Conservation (phyloP, 2,797 vertebrate genomes). For the Sciurus vulgaris region DNA sequence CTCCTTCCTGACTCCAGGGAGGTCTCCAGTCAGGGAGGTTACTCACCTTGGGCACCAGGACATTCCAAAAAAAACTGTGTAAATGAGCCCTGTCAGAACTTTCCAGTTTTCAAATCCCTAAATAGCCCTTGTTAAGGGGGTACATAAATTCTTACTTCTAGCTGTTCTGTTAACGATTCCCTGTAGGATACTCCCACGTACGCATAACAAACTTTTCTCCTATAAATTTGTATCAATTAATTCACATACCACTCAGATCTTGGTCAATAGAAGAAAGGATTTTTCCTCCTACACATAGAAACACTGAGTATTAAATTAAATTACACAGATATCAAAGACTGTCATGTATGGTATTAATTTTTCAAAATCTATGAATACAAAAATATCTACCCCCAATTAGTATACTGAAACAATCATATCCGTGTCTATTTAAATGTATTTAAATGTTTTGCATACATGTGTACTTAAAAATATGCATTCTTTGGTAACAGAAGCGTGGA, state of each 20-base stretch:
- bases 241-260: neutral
- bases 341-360: neutral
- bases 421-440: neutral
- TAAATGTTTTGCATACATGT: neutral
- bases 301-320: neutral
- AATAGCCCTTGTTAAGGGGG: neutral
- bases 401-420: neutral
- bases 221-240: constrained; percentile 18
- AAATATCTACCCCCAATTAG: neutral
- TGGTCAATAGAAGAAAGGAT: neutral
- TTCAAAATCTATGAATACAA: constrained; percentile 7
- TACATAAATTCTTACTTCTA: neutral
- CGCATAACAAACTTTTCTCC: neutral
- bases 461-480: neutral
- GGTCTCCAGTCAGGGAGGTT: neutral
- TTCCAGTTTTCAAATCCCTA: neutral
- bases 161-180: neutral
- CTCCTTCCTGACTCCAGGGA: neutral
- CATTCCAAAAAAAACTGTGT: neutral
- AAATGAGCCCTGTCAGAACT: neutral
- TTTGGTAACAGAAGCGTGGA: neutral
- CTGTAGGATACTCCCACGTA: neutral
- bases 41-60: neutral
- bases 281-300: neutral
- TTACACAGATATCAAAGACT: constrained; percentile 2